Conservation (phyloP, 2,113 vertebrate genomes). For the Mastomys coucha region DNA sequence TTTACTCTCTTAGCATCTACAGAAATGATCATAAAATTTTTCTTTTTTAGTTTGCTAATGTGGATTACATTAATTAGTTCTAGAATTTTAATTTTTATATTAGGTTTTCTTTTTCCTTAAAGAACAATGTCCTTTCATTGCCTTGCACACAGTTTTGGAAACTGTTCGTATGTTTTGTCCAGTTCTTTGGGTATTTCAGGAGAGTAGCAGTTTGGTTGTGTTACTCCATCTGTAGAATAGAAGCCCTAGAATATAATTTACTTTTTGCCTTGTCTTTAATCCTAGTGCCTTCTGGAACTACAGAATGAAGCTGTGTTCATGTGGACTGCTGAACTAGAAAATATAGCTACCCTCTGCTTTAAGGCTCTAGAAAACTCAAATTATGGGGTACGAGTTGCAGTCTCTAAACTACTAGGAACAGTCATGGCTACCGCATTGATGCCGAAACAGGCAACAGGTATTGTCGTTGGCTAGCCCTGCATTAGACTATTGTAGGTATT, state of each 20-base stretch:
- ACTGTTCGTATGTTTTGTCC: background rate
- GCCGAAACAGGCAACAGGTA: slow-evolving; percentile 98
- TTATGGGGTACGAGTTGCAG: slow-evolving; percentile 96
- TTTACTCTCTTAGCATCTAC: background rate
- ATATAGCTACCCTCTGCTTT: slow-evolving; percentile 96
- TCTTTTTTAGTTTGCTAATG: slow-evolving; percentile 15
- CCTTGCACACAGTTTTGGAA: background rate
- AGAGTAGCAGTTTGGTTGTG: background rate
- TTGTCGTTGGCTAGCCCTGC: background rate
- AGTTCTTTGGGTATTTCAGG: slow-evolving; percentile 16
- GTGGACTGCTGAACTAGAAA: slow-evolving; percentile 99
- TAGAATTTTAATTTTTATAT: slow-evolving; percentile 23
- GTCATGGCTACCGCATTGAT: slow-evolving; percentile 98
- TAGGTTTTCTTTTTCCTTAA: background rate
- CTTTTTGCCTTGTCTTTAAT: background rate
- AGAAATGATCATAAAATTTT: background rate
- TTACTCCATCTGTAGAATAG: background rate
- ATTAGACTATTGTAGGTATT: background rate
- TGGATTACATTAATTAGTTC: background rate
- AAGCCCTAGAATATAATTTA: slow-evolving; percentile 45
- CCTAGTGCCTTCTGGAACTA: slow-evolving; percentile 96
- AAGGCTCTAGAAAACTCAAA: slow-evolving; percentile 99
- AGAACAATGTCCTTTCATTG: background rate
- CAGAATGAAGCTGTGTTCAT: slow-evolving; percentile 99
- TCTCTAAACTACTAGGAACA: slow-evolving; percentile 96